phyloP scores from a whole-genome alignment of 2,888 invertebrate genomes.

The Geotrupes spiniger region DNA sequence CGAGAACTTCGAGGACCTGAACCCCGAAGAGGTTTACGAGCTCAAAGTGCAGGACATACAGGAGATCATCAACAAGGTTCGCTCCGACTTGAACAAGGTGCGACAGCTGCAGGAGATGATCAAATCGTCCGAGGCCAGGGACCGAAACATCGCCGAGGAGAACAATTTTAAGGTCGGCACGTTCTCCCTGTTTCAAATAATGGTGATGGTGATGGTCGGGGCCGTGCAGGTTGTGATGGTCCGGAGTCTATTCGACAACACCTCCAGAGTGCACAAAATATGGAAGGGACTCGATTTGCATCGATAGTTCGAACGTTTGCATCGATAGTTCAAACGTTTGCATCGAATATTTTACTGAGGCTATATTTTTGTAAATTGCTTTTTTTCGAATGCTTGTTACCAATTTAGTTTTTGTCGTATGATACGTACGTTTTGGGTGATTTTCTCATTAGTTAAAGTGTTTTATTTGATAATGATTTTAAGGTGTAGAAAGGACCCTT shows the following conservation, averaged over 20 bases:
- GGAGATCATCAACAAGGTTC: conserved; percentile 63
- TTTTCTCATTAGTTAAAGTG: too few relatives aligned
- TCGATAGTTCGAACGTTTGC: too few relatives aligned
- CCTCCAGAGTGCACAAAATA: conserved; percentile 42
- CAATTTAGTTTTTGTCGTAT: too few relatives aligned
- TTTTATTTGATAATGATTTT: too few relatives aligned
- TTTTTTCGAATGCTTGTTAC: too few relatives aligned
- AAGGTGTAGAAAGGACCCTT: too few relatives aligned
- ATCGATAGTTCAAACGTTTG: too few relatives aligned
- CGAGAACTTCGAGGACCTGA: conserved; percentile 50
- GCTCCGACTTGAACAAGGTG: conserved; percentile 59
- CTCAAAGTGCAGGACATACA: conserved; percentile 63
- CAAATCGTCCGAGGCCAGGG: conserved; percentile 74
- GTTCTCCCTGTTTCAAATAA: conserved; percentile 73
- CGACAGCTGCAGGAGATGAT: conserved; percentile 67
- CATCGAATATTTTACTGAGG: too few relatives aligned
- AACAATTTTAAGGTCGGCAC: conserved; percentile 78
- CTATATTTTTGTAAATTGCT: too few relatives aligned
- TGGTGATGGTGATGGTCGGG: conserved; percentile 71
- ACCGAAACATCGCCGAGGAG: conserved; percentile 77
- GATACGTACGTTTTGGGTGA: too few relatives aligned
- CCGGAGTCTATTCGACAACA: conserved; percentile 71
- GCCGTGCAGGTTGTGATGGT: conserved; percentile 75
- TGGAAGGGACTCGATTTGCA: conserved; percentile 36
- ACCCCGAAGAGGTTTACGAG: conserved; percentile 57